These are phyloP conservation scores for Stenopsyche tienmushanensis DNA, from an alignment of 1,140 invertebrate species.

Conservation along the genomic window DNA sequence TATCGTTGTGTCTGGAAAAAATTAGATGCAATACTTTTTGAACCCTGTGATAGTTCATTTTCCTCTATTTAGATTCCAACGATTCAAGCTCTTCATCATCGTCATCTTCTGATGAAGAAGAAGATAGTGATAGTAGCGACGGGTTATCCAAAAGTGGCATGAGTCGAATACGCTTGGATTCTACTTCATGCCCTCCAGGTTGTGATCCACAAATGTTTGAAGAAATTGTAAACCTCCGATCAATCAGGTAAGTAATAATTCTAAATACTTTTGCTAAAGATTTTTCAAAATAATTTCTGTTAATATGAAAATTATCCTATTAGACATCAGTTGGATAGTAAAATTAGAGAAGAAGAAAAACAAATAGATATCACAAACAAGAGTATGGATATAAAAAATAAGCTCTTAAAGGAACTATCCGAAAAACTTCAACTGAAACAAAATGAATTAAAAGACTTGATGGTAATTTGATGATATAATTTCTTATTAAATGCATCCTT, in stretches of 20 bases:
- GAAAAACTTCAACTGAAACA: constrained; percentile 23
- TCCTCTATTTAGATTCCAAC: background rate
- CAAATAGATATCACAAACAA: constrained; percentile 21
- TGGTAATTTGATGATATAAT: constrained; percentile 13
- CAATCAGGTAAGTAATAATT: constrained; percentile 52
- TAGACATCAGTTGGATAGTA: constrained; percentile 30
- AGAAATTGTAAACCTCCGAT: constrained; percentile 61
- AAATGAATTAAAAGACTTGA: constrained; percentile 22
- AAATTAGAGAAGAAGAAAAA: constrained; percentile 32
- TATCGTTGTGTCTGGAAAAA: too few relatives aligned
- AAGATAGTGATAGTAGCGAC: constrained; percentile 60
- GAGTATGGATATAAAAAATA: constrained; percentile 19
- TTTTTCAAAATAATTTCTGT: background rate
- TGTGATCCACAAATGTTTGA: constrained; percentile 70
- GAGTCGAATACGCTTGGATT: constrained; percentile 66
- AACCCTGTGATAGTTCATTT: too few relatives aligned
- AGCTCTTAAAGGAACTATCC: constrained; percentile 6
- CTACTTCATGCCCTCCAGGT: constrained; percentile 72
- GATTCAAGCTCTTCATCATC: constrained; percentile 45
- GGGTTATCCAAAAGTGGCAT: constrained; percentile 48
- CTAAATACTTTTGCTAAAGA: background rate
- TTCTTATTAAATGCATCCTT: background rate
- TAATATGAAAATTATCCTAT: background rate
- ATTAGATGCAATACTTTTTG: too few relatives aligned
- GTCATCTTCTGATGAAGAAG: constrained; percentile 61